phyloP scores from a whole-genome alignment of 2,113 vertebrate species.

The Nyctibius bracteatus region DNA sequence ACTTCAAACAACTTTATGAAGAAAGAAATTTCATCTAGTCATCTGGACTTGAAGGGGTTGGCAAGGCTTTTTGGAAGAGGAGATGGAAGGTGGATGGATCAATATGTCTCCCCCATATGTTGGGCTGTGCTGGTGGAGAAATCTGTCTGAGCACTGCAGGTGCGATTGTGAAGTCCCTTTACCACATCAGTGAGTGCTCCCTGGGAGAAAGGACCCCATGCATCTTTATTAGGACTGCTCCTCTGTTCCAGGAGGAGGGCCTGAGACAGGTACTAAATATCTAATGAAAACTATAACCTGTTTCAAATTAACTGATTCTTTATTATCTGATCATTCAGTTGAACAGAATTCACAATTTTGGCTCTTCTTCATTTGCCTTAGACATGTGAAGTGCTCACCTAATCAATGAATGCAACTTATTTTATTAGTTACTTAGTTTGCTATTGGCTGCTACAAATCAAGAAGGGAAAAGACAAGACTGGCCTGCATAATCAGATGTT shows the following conservation, averaged over 20 bases:
- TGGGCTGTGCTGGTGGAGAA: not conserved
- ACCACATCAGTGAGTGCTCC: not conserved
- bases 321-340: not conserved
- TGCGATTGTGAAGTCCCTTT: not conserved
- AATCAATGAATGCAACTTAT: not conserved
- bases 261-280: not conserved
- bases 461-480: not conserved
- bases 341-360: not conserved
- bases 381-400: not conserved
- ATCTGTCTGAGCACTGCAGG: not conserved
- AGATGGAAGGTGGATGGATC: not conserved
- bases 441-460: not conserved
- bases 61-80: not conserved
- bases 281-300: not conserved
- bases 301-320: constrained; percentile 33
- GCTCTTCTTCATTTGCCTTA: not conserved
- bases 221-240: not conserved
- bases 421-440: not conserved
- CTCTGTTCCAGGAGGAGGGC: not conserved
- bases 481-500: not conserved
- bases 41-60: not conserved
- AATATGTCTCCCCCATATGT: not conserved
- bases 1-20: not conserved
- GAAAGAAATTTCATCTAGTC: not conserved
- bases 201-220: not conserved